Evolutionary conservation across 2,113 vertebrate species (phyloP).

Genomic region (Atrichornis clamosus): DNA sequence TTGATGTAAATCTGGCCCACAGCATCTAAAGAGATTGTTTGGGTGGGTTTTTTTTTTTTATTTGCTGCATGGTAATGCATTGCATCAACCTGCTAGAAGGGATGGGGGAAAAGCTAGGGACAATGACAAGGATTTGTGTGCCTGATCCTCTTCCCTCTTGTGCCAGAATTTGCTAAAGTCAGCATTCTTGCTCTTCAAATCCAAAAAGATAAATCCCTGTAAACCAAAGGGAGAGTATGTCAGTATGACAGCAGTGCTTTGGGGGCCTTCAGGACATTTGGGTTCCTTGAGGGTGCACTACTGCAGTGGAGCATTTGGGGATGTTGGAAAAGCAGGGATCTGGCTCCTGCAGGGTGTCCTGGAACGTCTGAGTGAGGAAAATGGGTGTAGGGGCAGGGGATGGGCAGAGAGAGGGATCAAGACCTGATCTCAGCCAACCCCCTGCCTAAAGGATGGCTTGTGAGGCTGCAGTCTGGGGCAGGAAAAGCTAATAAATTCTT

Average conservation of each 20-base stretch:
- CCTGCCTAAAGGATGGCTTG: fast-evolving
- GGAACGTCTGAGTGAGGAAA: neutral
- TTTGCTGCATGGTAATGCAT: neutral
- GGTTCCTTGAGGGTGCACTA: neutral
- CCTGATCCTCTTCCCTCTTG: neutral
- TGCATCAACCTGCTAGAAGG: neutral
- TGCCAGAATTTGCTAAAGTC: neutral
- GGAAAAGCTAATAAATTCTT: neutral
- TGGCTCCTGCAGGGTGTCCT: neutral
- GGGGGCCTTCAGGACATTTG: neutral
- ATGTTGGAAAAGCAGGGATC: neutral
- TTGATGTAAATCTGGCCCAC: neutral
- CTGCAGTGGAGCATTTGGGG: neutral
- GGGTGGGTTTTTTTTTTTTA: neutral
- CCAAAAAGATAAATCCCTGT: neutral
- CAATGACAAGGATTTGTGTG: neutral
- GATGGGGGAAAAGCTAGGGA: neutral
- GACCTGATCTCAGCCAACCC: neutral
- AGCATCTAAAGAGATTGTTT: neutral
- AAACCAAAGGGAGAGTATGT: neutral
- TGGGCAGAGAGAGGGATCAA: neutral
- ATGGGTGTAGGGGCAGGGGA: neutral
- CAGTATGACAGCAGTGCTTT: too few relatives aligned
- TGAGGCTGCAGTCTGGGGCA: neutral
- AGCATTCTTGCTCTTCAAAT: neutral